Percentiles rank a stretch among this genome's conserved stretches.
Conservation (phyloP, 2,113 vertebrate genomes). For the Cariama cristata region DNA sequence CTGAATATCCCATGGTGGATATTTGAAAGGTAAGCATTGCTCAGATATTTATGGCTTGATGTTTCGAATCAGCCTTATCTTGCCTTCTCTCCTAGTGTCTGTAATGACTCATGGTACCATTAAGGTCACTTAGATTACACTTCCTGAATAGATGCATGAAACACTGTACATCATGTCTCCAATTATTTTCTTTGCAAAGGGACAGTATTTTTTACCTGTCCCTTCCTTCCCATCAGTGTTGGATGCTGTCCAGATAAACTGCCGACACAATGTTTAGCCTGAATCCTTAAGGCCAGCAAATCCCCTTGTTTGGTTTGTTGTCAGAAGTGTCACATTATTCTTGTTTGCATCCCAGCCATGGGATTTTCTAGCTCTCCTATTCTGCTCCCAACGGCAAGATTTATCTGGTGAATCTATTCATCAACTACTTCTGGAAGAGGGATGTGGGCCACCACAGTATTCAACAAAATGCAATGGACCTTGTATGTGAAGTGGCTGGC, state of each 20-base stretch:
- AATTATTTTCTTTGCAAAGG: not conserved
- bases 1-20: not conserved
- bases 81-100: not conserved
- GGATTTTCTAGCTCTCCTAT: not conserved
- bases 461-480: not conserved
- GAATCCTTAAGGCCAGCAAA: not conserved
- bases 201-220: not conserved
- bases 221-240: not conserved
- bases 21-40: not conserved
- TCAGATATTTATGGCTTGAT: not conserved
- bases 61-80: not conserved
- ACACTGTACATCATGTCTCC: not conserved
- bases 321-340: not conserved
- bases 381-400: not conserved
- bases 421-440: not conserved
- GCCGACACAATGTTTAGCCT: not conserved
- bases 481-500: not conserved
- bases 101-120: not conserved
- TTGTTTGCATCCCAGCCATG: not conserved
- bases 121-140: not conserved
- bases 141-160: not conserved
- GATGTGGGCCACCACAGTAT: not conserved
- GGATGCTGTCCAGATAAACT: not conserved
- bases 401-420: not conserved
- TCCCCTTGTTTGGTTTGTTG: not conserved